Percentiles rank a stretch among this genome's conserved stretches.
Evolutionary conservation across 2,113 vertebrate genomes (phyloP).

Genomic region (Oryzias curvinotus): DNA sequence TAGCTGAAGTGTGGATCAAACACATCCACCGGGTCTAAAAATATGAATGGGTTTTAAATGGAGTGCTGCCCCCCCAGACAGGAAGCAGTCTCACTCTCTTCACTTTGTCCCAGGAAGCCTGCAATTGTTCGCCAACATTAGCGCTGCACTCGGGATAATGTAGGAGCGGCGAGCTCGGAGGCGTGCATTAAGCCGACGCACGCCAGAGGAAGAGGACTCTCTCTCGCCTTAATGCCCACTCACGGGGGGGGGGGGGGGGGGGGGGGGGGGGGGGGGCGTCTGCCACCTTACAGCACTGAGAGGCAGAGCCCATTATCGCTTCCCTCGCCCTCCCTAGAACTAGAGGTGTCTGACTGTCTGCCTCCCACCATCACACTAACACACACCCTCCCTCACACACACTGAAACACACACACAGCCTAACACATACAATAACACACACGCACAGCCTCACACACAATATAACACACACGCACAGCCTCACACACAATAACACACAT

Average conservation of each 20-base stretch:
- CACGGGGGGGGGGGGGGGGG: conserved; percentile 9
- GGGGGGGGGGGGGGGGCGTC: conserved; percentile 40
- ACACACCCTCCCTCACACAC: not conserved
- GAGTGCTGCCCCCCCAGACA: conserved; percentile 18
- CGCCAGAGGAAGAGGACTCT: conserved; percentile 38
- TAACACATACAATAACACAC: not conserved
- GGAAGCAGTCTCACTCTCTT: conserved; percentile 54
- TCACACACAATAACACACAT: no score
- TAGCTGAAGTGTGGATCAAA: not conserved
- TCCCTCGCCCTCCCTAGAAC: conserved; percentile 27
- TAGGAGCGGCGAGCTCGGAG: conserved; percentile 43
- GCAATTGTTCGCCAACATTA: conserved; percentile 78
- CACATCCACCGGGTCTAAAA: not conserved
- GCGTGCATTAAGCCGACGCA: conserved; percentile 42
- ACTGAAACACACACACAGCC: no score
- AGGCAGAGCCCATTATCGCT: conserved; percentile 61
- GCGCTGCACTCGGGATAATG: conserved; percentile 64
- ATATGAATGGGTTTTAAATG: conserved; percentile 1
- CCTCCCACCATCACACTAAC: conserved; percentile 37
- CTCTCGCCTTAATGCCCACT: conserved; percentile 29
- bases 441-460: no score
- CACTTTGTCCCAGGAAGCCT: conserved; percentile 68
- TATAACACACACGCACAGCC: not conserved
- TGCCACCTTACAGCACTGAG: conserved; percentile 63
- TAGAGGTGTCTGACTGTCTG: conserved; percentile 55